Evolutionary conservation across 2,888 invertebrate species (phyloP).

Genomic region (Harpagoxenus sublaevis): DNA sequence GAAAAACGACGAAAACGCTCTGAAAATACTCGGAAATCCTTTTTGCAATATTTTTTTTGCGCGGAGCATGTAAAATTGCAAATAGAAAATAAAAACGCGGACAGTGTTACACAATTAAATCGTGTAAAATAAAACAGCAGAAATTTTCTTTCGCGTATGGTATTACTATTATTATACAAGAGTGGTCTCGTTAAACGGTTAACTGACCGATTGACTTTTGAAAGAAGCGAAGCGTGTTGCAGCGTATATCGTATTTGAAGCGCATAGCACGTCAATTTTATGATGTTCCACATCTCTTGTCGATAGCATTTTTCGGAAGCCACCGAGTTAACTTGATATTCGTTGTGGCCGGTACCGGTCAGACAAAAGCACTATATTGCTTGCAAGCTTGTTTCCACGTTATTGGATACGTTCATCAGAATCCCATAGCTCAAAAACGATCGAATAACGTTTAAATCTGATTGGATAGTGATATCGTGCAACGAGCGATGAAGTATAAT

Average conservation of each 20-base stretch:
- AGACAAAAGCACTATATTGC: conserved; percentile 29
- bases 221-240: conserved; percentile 1
- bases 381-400: conserved; percentile 22
- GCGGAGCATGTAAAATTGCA: not conserved
- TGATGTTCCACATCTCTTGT: conserved; percentile 34
- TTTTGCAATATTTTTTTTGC: not conserved
- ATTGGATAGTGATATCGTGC: not conserved
- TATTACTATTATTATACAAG: not conserved
- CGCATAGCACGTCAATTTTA: conserved; percentile 13
- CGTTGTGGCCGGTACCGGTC: conserved; percentile 11
- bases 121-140: not conserved
- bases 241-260: not conserved
- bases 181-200: not conserved
- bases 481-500: not conserved
- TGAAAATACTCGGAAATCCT: not conserved
- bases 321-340: conserved; percentile 42
- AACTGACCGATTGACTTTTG: conserved; percentile 10
- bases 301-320: conserved; percentile 27
- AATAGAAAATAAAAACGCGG: not conserved
- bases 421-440: conserved; percentile 3
- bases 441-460: conserved; percentile 10
- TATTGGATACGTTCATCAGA: conserved; percentile 38
- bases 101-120: not conserved
- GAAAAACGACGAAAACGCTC: not conserved
- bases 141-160: not conserved